Percentiles rank a stretch among this genome's conserved stretches.
Conservation (phyloP, 2,888 invertebrate species). For the Drosophila kambysellisi region DNA sequence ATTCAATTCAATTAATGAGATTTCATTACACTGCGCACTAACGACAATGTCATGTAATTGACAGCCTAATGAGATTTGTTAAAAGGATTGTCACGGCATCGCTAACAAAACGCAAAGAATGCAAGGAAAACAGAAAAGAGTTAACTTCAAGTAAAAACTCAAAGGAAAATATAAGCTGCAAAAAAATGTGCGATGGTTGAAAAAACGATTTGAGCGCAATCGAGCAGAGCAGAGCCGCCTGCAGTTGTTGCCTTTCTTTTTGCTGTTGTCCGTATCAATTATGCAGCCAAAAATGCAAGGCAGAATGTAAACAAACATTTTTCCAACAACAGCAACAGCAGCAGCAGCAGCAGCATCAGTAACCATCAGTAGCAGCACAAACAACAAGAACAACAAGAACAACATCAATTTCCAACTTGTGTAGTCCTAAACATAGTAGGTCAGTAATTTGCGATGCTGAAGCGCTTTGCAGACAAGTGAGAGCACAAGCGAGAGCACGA, state of each 20-base stretch:
- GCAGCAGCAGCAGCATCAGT: constrained; percentile 11
- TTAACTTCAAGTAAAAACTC: background rate
- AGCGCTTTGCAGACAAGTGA: constrained; percentile 39
- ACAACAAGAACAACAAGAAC: constrained; percentile 4
- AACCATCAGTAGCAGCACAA: constrained; percentile 14
- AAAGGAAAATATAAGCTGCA: constrained; percentile 11
- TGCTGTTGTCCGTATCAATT: constrained; percentile 66
- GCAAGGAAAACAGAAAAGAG: constrained; percentile 13
- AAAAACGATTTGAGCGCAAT: constrained; percentile 48
- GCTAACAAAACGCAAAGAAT: constrained; percentile 61
- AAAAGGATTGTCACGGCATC: constrained; percentile 72
- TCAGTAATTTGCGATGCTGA: constrained; percentile 62
- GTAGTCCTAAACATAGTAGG: constrained; percentile 62
- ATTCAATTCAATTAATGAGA: constrained; percentile 78
- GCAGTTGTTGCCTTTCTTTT: constrained; percentile 47
- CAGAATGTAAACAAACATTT: constrained; percentile 74
- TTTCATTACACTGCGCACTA: constrained; percentile 61
- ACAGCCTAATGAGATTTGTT: constrained; percentile 78
- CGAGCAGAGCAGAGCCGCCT: constrained; percentile 34
- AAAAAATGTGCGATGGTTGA: constrained; percentile 15
- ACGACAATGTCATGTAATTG: constrained; percentile 70
- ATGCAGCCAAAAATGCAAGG: constrained; percentile 69
- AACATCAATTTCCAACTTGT: constrained; percentile 46
- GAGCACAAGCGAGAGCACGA: constrained; percentile 3
- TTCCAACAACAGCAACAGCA: constrained; percentile 39